Base-by-base conservation (phyloP, 2,888 invertebrate species). In the Tiliacea aurago region DNA sequence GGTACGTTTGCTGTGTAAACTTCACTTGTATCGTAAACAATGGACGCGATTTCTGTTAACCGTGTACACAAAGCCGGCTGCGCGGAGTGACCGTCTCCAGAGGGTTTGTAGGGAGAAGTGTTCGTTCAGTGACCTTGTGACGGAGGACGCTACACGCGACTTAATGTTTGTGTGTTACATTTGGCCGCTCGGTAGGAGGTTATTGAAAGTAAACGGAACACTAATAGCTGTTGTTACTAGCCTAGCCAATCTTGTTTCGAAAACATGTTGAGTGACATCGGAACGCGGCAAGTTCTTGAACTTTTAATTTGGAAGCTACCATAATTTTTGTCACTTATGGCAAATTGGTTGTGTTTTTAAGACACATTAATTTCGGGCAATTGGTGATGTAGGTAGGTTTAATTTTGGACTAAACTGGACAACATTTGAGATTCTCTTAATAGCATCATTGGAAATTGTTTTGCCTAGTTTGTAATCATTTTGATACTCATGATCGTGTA, bases 81-180 rank as follows among this genome's bases (percentile, higher is more conserved):
- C 72, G 76, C 77, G 72, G 81, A 81, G 84, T 85, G 83, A 73
- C 84, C 77, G 86, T 86, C 86, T 87, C 86, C 81, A 66, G 83
- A 85, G 89, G 87, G 84, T 88, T 88, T 88, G 84, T 86, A 87
- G 85, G 87, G 85, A 87, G 88, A 85, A 86, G 86, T 90, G 92
- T 90, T 91, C 90, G 92, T 90, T 91, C 89, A 90, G 77, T 90
- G 91, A 91, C 92, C 91, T 91, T 91, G 90, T 88, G 84, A 82
- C 77, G 65, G 84, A 81, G 67, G 75, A 66, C 73, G 79, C 70
- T 74, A 55, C 81, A 63, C 62, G 73, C 70, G 63, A 62, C 71
- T 80, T 70, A 45, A 61, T 72, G 66, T 81, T 72, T 75, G 67
- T 69, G 53, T 65, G 69, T 70, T 71, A 63, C 70, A 67, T 73